These are phyloP conservation scores for Odontocolon sp. DNA, from an alignment of 2,888 invertebrate genomes.

Conservation along the genomic window DNA sequence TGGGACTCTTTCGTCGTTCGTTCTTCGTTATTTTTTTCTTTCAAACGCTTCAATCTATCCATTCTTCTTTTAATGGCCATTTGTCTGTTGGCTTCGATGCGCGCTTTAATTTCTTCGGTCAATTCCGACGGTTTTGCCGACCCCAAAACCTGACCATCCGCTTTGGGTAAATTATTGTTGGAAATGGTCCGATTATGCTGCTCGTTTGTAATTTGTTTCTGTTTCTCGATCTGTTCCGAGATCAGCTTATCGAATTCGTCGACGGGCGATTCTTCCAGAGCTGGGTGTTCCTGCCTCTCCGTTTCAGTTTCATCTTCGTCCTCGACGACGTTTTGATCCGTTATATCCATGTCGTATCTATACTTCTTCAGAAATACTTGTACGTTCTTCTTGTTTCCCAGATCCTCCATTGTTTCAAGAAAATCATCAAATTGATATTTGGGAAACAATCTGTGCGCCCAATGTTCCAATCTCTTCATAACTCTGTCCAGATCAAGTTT, in stretches of 20 bases:
- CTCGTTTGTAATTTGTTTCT: constrained; percentile 62
- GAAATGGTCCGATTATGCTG: neutral
- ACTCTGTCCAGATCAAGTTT: constrained; percentile 90
- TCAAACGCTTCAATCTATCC: constrained; percentile 77
- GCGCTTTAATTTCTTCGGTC: constrained; percentile 85
- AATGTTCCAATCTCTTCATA: constrained; percentile 93
- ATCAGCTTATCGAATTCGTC: constrained; percentile 86
- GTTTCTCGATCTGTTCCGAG: constrained; percentile 84
- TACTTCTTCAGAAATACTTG: constrained; percentile 87
- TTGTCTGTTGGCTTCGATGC: constrained; percentile 86
- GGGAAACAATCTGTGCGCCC: constrained; percentile 96
- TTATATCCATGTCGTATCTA: constrained; percentile 84
- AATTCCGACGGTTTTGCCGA: constrained; percentile 71
- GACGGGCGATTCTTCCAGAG: constrained; percentile 74
- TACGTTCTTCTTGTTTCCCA: constrained; percentile 91
- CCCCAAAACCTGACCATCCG: constrained; percentile 26
- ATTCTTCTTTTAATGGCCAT: constrained; percentile 85
- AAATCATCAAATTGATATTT: constrained; percentile 94
- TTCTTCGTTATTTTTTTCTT: constrained; percentile 30
- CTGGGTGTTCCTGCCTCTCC: constrained; percentile 72
- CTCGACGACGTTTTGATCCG: constrained; percentile 79
- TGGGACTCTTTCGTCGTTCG: constrained; percentile 6
- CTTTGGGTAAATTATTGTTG: neutral
- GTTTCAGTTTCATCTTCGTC: constrained; percentile 79
- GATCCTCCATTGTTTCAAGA: constrained; percentile 88